phyloP scores from a whole-genome alignment of 35 echinoderm and acorn worm genomes.

The Chiridota heheva region DNA sequence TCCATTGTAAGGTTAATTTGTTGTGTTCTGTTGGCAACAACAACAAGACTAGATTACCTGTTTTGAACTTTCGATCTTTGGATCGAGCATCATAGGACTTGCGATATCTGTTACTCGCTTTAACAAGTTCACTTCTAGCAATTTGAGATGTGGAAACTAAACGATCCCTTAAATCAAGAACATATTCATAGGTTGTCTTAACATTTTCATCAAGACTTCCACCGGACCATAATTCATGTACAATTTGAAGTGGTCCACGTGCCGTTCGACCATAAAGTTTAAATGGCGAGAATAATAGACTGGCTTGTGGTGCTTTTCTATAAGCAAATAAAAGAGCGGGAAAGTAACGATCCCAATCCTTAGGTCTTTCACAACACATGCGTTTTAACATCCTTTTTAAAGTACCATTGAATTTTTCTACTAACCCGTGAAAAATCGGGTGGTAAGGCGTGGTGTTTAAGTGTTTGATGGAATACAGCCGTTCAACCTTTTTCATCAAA shows the following conservation, averaged over 20 bases:
- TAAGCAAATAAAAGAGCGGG: slow-evolving; percentile 42
- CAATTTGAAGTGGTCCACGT: neutral
- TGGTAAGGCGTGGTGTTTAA: slow-evolving; percentile 39
- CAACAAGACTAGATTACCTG: slow-evolving; percentile 25
- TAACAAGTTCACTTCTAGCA: slow-evolving; percentile 11
- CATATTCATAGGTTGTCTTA: slow-evolving; percentile 28
- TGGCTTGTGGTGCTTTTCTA: slow-evolving; percentile 30
- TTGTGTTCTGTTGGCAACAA: slow-evolving; percentile 29
- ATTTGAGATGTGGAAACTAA: slow-evolving; percentile 2
- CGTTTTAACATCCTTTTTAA: slow-evolving; percentile 26
- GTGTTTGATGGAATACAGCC: slow-evolving; percentile 20
- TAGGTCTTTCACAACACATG: slow-evolving; percentile 36
- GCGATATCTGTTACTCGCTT: slow-evolving; percentile 3
- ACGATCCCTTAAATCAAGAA: neutral
- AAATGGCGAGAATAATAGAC: slow-evolving; percentile 30
- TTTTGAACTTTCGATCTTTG: slow-evolving; percentile 33
- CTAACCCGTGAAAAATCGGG: slow-evolving; percentile 27
- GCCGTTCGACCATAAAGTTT: slow-evolving; percentile 29
- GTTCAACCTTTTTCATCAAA: slow-evolving; percentile 28
- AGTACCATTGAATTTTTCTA: slow-evolving; percentile 24
- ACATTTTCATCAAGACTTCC: slow-evolving; percentile 7
- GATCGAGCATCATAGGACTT: slow-evolving; percentile 19
- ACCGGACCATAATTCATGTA: slow-evolving; percentile 12
- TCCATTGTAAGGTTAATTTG: slow-evolving; percentile 43
- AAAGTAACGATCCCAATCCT: slow-evolving; percentile 43